These are phyloP conservation scores for Oceanodroma tethys DNA, from an alignment of 2,113 vertebrate species.

Conservation along the genomic window DNA sequence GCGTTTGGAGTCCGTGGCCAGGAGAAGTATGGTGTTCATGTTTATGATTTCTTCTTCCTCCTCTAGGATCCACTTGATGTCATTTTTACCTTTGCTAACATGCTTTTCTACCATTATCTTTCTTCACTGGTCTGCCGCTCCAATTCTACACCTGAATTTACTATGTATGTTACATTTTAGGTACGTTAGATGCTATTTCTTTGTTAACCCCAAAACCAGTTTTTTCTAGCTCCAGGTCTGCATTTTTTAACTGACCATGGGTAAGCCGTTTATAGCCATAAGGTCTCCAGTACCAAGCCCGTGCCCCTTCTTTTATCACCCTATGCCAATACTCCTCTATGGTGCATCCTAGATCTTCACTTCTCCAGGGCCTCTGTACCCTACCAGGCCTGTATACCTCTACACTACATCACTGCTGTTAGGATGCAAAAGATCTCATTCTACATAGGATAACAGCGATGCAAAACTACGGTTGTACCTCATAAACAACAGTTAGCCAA, in stretches of 20 bases:
- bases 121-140: background rate
- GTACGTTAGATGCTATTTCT: background rate
- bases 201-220: background rate
- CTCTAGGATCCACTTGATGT: background rate
- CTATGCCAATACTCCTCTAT: accelerated
- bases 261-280: accelerated
- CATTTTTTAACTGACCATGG: accelerated
- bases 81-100: background rate
- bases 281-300: background rate
- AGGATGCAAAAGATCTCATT: accelerated
- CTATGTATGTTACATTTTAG: background rate
- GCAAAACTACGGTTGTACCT: accelerated
- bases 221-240: background rate
- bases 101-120: background rate
- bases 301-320: background rate
- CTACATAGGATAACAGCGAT: accelerated
- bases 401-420: accelerated
- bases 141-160: background rate
- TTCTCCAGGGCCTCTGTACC: background rate
- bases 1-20: background rate
- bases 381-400: background rate
- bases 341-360: background rate
- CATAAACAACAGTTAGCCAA: background rate
- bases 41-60: background rate
- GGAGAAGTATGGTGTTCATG: accelerated